Evolutionary conservation across 2,113 vertebrate genomes (phyloP), one percentile per base, ranked within the genome.

Genomic region (Neopipo cinnamomea): DNA sequence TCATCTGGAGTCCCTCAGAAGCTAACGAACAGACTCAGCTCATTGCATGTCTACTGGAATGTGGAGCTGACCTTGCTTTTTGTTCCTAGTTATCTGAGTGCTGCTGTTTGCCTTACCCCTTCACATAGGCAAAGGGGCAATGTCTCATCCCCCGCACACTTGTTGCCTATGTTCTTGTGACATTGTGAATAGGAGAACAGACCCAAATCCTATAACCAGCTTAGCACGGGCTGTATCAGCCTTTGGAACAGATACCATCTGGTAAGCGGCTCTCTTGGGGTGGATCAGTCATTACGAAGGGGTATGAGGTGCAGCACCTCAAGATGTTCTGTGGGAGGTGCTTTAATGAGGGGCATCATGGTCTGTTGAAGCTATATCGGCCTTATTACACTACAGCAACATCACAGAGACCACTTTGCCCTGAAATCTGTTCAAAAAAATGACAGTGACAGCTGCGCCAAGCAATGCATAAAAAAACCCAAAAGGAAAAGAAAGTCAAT

Each of bases 81-180:
- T 1, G 1, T 44, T 86, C 37, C 52, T 20, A 7, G 22, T n/a
- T 63, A 11, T 6, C 41, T 0, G 2, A 31, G n/a, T 9, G n/a
- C 22, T 77, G 56, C 88, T 81, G 30, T 46, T 63, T 46, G 56
- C 4, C 0, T 66, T 68, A 12, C 9, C n/a, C 47, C 35, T 88
- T 88, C 66, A 35, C 3, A 4, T 28, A 55, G 27, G 16, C 12
- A 46, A 31, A 84, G 24, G 13, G 66, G 10, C 14, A 31, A 9
- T 20, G 78, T 67, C 47, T 33, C 0, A 2, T 62, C 12, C 42
- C 28, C 35, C 33, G 31, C 35, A 24, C 16, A 17, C 72, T 52
- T 1, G 1, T 53, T 44, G 39, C 12, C 23, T 13, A 5, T 1
- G 3, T 31, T 72, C 42, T 16, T 56, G 77, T 77, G 88, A 67